Evolutionary conservation across 2,113 vertebrate genomes (phyloP).

Genomic region (human): GRCh38 chrX:46183501-46184000

Average conservation of each 20-base stretch:
- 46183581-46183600: conserved; percentile 14
- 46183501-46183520: conserved; percentile 26
- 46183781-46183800: conserved; percentile 9
- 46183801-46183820: background rate
- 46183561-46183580: conserved; percentile 19
- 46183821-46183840: background rate
- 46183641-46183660: background rate
- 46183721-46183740: background rate
- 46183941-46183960: background rate
- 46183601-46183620: conserved; percentile 5
- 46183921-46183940: background rate
- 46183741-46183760: background rate
- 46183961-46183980: background rate
- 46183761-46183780: conserved; percentile 6
- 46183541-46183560: background rate
- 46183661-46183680: background rate
- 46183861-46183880: background rate
- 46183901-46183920: background rate
- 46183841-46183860: background rate
- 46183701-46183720: background rate
- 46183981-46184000: conserved; percentile 32
- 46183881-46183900: background rate
- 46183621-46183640: conserved; percentile 19
- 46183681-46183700: conserved; percentile 6
- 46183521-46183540: background rate